Base-by-base conservation (phyloP, 2,113 vertebrate genomes). In the Pelodiscus sinensis region DNA sequence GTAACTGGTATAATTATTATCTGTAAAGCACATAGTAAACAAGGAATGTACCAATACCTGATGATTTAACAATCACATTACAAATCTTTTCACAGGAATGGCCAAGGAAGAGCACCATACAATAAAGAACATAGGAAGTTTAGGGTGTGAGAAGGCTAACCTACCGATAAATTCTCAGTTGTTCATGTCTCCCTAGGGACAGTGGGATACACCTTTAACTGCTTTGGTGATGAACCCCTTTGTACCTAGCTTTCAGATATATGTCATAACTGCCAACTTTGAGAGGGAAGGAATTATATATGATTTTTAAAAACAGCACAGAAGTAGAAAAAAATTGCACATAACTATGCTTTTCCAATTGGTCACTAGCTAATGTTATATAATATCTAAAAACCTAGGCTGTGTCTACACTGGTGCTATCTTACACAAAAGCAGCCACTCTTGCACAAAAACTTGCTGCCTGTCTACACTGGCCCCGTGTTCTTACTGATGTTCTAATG, bases 291-390 rank as follows among this genome's bases (percentile, higher is more conserved):
- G 13, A 68, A 68, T 68, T 3, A 68, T 68, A n/a, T 68, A 68
- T 75, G 85, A 87, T 95, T 95, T 95, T 93, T 92, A 87, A 93
- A 89, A 81, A 95, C 93, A 91, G 71, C 81, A 86, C 79, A 84
- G 73, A 87, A 92, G 54, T 56, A 71, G 94, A 95, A 97, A 95
- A 81, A 94, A 94, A 92, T 56, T 81, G 84, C 58, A 94, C 95
- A 92, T 87, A 95, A 94, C 95, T 96, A 52, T 83, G 71, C 92
- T 96, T 92, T 90, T 73, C 75, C 91, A 89, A 92, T 89, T 95
- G 86, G 85, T 92, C 78, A 82, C 29, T 31, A 15, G 24, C 84
- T n/a, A 80, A 91, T 85, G 84, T 52, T 52, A 9, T 52, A 52
- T 12, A 52, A 12, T 52, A 52, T n/a, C n/a, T n/a, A n/a, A n/a